Conservation (phyloP, 2,797 vertebrate species). For the Cryptoprocta ferox region DNA sequence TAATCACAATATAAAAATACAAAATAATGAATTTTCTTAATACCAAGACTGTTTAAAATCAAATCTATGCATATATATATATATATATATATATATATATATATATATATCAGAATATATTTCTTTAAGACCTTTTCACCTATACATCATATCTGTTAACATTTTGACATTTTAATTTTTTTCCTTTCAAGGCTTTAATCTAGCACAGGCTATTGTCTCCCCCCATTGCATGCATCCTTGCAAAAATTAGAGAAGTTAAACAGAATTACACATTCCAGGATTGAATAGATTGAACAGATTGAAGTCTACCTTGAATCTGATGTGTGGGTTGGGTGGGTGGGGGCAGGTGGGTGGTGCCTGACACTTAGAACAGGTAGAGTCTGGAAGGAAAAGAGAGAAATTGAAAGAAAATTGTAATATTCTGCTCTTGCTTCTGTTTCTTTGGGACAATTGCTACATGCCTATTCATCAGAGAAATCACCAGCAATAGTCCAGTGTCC, state of each 20-base stretch:
- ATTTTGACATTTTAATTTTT: not conserved
- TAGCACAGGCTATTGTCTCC: not conserved
- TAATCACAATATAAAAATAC: not conserved
- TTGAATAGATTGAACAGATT: not conserved
- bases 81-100: no score
- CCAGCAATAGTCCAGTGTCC: not conserved
- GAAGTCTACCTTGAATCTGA: not conserved
- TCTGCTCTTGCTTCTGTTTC: not conserved
- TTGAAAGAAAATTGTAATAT: not conserved
- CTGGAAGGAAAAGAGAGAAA: not conserved
- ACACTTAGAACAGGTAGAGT: not conserved
- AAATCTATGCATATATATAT: not conserved
- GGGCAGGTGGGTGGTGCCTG: not conserved
- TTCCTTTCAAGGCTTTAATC: not conserved
- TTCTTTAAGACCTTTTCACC: not conserved
- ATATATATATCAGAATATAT: not conserved
- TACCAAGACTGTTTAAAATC: not conserved
- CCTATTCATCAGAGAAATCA: not conserved
- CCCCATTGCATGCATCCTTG: not conserved
- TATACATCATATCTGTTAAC: not conserved
- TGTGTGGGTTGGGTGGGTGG: not conserved
- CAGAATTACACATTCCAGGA: not conserved
- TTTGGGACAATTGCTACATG: not conserved
- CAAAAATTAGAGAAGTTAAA: constrained; percentile 7
- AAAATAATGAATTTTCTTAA: not conserved